A percentile compares a stretch with the other conserved stretches of the same genome.
Evolutionary conservation across 2,113 vertebrate genomes (phyloP).

Genomic region (Ranitomeya imitator): DNA sequence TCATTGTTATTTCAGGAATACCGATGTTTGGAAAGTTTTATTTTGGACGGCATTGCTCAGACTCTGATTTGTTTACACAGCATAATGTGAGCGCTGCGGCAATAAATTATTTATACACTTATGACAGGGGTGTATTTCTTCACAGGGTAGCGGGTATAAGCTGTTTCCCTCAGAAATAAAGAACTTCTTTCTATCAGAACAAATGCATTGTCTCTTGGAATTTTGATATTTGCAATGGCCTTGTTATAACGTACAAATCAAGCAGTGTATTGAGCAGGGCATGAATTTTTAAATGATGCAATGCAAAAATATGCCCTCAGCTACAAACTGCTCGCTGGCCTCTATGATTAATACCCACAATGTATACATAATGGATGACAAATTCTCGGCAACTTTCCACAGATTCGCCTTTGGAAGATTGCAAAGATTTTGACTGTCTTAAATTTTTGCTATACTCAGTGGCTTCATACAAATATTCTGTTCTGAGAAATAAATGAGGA

Average conservation of each 20-base stretch:
- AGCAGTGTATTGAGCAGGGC: constrained; percentile 60
- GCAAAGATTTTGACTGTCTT: constrained; percentile 58
- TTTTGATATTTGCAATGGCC: constrained; percentile 58
- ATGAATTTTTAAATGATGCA: constrained; percentile 60
- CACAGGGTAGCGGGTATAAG: not conserved
- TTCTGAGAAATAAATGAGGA: constrained; percentile 59
- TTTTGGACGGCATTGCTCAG: constrained; percentile 23
- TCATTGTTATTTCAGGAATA: constrained; percentile 54
- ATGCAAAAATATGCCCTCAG: constrained; percentile 59
- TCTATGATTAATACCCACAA: constrained; percentile 59
- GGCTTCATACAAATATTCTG: constrained; percentile 63
- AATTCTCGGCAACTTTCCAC: constrained; percentile 58
- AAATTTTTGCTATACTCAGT: constrained; percentile 55
- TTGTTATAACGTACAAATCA: constrained; percentile 59
- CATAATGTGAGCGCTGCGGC: constrained; percentile 12
- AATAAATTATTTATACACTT: constrained; percentile 52
- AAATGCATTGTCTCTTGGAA: constrained; percentile 59
- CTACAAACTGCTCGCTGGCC: constrained; percentile 49
- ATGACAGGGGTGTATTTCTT: constrained; percentile 21
- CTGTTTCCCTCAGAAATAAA: constrained; percentile 10
- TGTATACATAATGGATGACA: constrained; percentile 47
- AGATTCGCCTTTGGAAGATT: constrained; percentile 65
- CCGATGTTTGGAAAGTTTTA: constrained; percentile 47
- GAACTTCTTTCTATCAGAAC: constrained; percentile 2
- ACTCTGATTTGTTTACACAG: constrained; percentile 33